These are phyloP conservation scores for Cassiopea xamachana DNA, from an alignment of 30 jellyfish, hydroid and myxozoan species.

Conservation along the genomic window DNA sequence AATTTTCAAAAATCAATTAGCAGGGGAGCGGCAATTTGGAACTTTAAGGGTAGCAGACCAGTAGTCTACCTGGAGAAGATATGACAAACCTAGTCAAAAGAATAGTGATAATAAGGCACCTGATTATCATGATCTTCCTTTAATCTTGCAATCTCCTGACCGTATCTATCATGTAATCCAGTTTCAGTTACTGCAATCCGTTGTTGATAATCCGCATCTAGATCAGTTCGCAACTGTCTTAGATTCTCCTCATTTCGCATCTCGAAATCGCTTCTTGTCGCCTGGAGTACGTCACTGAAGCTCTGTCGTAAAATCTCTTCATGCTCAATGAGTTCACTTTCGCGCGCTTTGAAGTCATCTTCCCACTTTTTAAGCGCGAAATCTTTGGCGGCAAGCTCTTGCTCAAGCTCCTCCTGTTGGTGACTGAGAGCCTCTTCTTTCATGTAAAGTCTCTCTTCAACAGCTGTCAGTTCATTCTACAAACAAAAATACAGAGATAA, in stretches of 20 bases:
- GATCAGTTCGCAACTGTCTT: constrained; percentile 75
- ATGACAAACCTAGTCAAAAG: constrained; percentile 27
- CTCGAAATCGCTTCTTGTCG: constrained; percentile 65
- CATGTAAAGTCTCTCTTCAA: constrained; percentile 57
- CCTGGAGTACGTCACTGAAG: constrained; percentile 58
- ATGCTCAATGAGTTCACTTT: constrained; percentile 49
- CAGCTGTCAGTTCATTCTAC: constrained; percentile 68
- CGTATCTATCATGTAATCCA: constrained; percentile 72
- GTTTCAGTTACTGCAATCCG: constrained; percentile 66
- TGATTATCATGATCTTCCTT: constrained; percentile 71
- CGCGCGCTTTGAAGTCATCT: constrained; percentile 69
- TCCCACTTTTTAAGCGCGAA: constrained; percentile 74
- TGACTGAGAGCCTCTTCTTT: constrained; percentile 52
- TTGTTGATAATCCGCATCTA: constrained; percentile 79
- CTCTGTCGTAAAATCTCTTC: constrained; percentile 71
- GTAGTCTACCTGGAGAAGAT: background rate
- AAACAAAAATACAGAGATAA: background rate
- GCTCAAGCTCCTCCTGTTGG: constrained; percentile 66
- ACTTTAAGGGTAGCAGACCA: background rate
- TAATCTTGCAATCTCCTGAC: constrained; percentile 62
- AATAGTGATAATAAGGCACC: constrained; percentile 75
- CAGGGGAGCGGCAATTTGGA: background rate
- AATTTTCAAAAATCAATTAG: background rate
- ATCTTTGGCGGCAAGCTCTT: constrained; percentile 59
- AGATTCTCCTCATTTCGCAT: constrained; percentile 71